These are phyloP conservation scores for Empis stercorea DNA, from an alignment of 2,888 invertebrate genomes.

Conservation along the genomic window DNA sequence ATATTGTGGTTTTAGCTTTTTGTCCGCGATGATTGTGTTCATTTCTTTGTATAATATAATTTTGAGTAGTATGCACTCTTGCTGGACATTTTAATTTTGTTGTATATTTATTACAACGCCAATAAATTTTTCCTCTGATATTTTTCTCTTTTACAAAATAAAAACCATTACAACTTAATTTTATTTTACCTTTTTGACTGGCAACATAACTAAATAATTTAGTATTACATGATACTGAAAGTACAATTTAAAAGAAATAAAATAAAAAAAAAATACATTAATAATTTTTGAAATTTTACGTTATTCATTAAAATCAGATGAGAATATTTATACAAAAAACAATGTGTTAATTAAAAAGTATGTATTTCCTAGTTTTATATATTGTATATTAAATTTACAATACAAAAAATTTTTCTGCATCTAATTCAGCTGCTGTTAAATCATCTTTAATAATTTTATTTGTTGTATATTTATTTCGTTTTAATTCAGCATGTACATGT, in stretches of 20 bases:
- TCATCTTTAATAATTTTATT: conserved; percentile 17
- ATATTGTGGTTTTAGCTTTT: too few relatives aligned
- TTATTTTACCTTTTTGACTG: conserved; percentile 32
- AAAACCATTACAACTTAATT: conserved; percentile 25
- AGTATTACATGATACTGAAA: too few relatives aligned
- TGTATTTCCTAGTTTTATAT: neutral
- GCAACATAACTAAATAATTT: conserved; percentile 9
- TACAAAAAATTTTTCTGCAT: neutral
- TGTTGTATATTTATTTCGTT: conserved; percentile 33
- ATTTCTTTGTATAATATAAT: conserved; percentile 23
- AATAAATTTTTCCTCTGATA: conserved; percentile 30
- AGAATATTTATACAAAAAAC: neutral
- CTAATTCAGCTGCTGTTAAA: neutral
- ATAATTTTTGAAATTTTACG: too few relatives aligned
- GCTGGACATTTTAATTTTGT: conserved; percentile 29
- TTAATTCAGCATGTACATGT: conserved; percentile 34
- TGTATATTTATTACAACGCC: conserved; percentile 35
- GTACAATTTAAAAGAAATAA: neutral
- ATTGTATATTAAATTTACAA: neutral
- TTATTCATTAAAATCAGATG: too few relatives aligned
- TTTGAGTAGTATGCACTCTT: conserved; percentile 27
- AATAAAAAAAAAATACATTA: neutral
- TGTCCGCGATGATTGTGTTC: conserved; percentile 25
- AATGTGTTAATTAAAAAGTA: neutral
- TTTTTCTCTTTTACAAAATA: conserved; percentile 31